Conservation (phyloP, 2,797 vertebrate species). For the Oceanodroma leucorhoa region DNA sequence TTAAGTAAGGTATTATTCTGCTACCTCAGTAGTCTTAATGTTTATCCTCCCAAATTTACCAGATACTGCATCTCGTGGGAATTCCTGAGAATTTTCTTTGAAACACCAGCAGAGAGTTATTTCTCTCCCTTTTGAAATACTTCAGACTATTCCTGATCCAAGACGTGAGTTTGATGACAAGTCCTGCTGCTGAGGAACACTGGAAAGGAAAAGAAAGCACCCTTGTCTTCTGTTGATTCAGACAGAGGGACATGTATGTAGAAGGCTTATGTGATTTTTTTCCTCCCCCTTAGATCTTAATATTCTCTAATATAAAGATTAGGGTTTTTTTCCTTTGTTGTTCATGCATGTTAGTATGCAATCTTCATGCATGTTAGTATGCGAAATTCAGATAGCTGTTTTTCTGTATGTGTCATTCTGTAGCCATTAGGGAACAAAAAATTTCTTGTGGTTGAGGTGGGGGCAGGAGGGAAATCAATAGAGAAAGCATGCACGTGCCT, state of each 20-base stretch:
- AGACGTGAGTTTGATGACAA: not conserved
- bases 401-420: not conserved
- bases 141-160: not conserved
- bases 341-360: not conserved
- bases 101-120: not conserved
- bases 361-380: not conserved
- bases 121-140: not conserved
- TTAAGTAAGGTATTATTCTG: not conserved
- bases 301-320: not conserved
- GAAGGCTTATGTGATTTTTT: not conserved
- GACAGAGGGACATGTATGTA: not conserved
- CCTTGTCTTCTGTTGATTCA: not conserved
- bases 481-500: rapidly evolving
- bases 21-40: not conserved
- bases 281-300: not conserved
- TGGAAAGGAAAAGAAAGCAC: not conserved
- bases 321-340: not conserved
- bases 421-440: not conserved
- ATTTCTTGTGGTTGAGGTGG: not conserved
- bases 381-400: not conserved
- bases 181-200: not conserved
- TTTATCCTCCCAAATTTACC: not conserved
- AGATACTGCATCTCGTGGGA: not conserved
- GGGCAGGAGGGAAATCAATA: not conserved
- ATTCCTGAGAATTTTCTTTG: not conserved